Evolutionary conservation across 2,113 vertebrate species (phyloP).

Genomic region (Neogale vison): DNA sequence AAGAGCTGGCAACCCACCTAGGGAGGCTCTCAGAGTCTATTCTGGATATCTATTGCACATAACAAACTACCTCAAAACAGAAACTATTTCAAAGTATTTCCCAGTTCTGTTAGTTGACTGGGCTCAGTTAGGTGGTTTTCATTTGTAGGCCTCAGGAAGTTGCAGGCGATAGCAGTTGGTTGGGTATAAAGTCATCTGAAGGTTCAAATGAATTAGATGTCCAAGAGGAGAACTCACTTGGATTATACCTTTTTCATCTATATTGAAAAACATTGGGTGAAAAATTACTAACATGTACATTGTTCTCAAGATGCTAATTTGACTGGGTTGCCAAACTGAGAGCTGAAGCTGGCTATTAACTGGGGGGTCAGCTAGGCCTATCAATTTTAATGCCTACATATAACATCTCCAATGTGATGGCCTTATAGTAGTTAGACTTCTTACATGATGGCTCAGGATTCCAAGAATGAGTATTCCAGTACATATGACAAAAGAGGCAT

Average conservation of each 20-base stretch:
- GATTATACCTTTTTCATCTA: slow-evolving; percentile 1
- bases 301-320: slow-evolving; percentile 38
- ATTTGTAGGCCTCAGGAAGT: background rate
- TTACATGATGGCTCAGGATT: background rate
- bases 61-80: background rate
- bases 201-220: background rate
- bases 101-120: background rate
- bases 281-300: slow-evolving; percentile 5
- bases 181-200: background rate
- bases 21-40: background rate
- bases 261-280: background rate
- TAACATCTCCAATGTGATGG: background rate
- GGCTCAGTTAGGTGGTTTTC: background rate
- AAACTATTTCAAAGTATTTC: background rate
- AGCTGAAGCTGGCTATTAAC: background rate
- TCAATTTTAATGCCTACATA: background rate
- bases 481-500: background rate
- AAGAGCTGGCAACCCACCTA: background rate
- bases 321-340: slow-evolving; percentile 2
- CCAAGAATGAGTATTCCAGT: background rate
- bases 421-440: background rate
- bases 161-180: background rate
- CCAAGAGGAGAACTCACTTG: background rate
- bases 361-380: background rate
- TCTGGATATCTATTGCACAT: background rate